Conservation (phyloP, 2,113 vertebrate genomes). For the Percina caprodes region DNA sequence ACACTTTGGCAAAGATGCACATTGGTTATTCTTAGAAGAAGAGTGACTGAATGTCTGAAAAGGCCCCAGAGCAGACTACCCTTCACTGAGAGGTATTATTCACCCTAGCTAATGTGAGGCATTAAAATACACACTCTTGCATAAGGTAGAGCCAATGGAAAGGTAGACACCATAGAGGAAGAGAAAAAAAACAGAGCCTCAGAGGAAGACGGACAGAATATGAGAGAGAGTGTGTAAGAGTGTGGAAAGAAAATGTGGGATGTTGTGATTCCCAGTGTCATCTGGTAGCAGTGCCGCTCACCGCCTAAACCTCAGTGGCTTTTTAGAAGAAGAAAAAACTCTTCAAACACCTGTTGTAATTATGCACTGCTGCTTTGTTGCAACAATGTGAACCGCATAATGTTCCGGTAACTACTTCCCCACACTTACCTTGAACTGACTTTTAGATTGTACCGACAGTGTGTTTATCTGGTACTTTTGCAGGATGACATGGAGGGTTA, state of each 20-base stretch:
- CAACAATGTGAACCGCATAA: constrained; percentile 63
- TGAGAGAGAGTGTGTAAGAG: constrained; percentile 22
- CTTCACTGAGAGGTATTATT: constrained; percentile 78
- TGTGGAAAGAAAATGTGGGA: constrained; percentile 69
- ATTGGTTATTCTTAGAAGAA: constrained; percentile 81
- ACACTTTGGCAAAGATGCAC: constrained; percentile 65
- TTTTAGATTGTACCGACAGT: constrained; percentile 36
- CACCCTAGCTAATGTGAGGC: constrained; percentile 71
- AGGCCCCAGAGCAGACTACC: constrained; percentile 73
- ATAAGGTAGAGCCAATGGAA: constrained; percentile 73
- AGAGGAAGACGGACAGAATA: constrained; percentile 44
- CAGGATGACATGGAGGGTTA: constrained; percentile 20
- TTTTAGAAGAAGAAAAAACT: constrained; percentile 54
- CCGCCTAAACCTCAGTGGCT: constrained; percentile 56
- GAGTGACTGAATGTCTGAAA: constrained; percentile 86
- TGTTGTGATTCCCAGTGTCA: constrained; percentile 68
- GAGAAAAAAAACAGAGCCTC: constrained; percentile 60
- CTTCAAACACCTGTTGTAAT: constrained; percentile 74
- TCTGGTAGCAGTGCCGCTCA: constrained; percentile 51
- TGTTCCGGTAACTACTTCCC: constrained; percentile 44
- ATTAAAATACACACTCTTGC: constrained; percentile 78
- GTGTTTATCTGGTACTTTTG: constrained; percentile 31
- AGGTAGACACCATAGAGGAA: constrained; percentile 74
- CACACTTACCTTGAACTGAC: constrained; percentile 54
- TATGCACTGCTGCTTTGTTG: constrained; percentile 62